Percentiles rank a stretch among this genome's conserved stretches.
Conservation (phyloP, 2,797 vertebrate species). For the Lithobates pipiens region DNA sequence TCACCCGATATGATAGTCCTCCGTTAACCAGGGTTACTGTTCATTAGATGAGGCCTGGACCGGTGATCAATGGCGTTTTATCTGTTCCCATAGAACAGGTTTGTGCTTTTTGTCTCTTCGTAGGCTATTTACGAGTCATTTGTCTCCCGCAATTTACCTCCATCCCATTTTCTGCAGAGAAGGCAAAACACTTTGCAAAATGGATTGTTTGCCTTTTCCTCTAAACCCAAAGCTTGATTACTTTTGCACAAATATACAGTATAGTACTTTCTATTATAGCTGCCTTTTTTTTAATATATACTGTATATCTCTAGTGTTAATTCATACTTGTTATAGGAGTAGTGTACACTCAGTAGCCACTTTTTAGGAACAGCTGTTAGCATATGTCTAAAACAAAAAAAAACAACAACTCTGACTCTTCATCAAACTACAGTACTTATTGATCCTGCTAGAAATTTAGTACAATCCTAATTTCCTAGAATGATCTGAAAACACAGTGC, state of each 20-base stretch:
- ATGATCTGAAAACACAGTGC: too few relatives aligned
- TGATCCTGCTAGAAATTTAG: too few relatives aligned
- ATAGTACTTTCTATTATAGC: neutral
- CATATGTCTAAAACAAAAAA: too few relatives aligned
- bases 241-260: constrained; percentile 23
- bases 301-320: too few relatives aligned
- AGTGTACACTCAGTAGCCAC: too few relatives aligned
- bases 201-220: constrained; percentile 48
- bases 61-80: neutral
- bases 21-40: neutral
- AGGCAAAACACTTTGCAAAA: constrained; percentile 42
- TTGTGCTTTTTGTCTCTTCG: neutral
- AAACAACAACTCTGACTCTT: too few relatives aligned
- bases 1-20: neutral
- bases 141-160: constrained; percentile 41
- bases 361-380: too few relatives aligned
- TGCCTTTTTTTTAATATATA: too few relatives aligned
- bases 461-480: too few relatives aligned
- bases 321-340: too few relatives aligned
- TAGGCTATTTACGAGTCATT: constrained; percentile 17
- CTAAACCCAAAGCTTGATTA: constrained; percentile 17
- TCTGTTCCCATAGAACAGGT: neutral
- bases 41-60: neutral
- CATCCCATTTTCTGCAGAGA: constrained; percentile 49
- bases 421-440: too few relatives aligned